Base-by-base conservation (phyloP, 2,888 invertebrate species). In the Latheticus oryzae region DNA sequence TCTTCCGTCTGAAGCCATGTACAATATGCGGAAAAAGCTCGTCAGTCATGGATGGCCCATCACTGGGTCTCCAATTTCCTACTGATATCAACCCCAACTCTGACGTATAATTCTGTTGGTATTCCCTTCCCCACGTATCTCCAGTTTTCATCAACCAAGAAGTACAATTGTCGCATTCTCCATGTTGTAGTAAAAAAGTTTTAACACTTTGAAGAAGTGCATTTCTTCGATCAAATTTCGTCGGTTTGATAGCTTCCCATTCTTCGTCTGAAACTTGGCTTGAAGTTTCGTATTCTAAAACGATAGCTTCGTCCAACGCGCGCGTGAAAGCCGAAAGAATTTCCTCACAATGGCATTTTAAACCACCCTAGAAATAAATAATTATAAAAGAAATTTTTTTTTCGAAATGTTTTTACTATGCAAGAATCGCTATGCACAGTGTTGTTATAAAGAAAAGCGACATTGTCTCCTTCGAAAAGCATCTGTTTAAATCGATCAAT, bases 241-340 rank as follows among this genome's bases (percentile, higher is more conserved):
- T 85, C 0, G 89, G 87, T 64, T 88, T 83, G 60, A 91, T 87
- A 0, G 89, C 85, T 68, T 93, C 91, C 89, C 92, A 93, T 79
- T 93, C 92, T 73, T 93, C 93, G 65, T 91, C 90, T 0, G 90
- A 91, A 1, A 92, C 88, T 74, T 88, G 87, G 1, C 86, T 84
- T 2, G 89, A 88, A 24, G 89, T 82, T 16, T 89, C 86, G 43
- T 85, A 82, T 77, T 93, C 92, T 26, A 87, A 88, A 30, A 83
- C 79, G 1, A 89, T 82, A 0, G 89, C 85, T 24, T 82, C 82
- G 30, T 90, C 88, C 45, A 93, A 71, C 0, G 89, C 87, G n/a
- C 84, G 82, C 5, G 86, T 80, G 69, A 93, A 85, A 0, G 86
- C 85, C 62, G 80, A 79, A 58, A 89, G 78, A 62, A 92, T 72